Conservation (phyloP, 2,113 vertebrate genomes). For the Macheiramphus alcinus region DNA sequence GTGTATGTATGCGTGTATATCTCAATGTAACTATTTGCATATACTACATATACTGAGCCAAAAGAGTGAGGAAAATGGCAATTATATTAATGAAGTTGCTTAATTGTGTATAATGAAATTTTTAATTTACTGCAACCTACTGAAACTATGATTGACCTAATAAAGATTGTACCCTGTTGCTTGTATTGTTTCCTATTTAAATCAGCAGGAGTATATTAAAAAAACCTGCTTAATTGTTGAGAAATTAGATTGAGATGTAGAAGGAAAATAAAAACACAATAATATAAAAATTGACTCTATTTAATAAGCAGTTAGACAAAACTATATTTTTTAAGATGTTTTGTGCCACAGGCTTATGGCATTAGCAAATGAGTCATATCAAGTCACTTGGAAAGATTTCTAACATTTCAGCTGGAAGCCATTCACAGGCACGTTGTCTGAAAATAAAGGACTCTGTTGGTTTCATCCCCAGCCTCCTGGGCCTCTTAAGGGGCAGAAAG, state of each 20-base stretch:
- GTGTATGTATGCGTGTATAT: not conserved
- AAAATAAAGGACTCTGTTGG: not conserved
- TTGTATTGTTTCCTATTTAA: conserved; percentile 67
- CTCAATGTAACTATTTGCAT: conserved; percentile 44
- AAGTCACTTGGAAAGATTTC: conserved; percentile 14
- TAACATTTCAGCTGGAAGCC: conserved; percentile 26
- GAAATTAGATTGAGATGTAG: conserved; percentile 52
- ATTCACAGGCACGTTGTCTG: not conserved
- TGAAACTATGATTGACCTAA: conserved; percentile 66
- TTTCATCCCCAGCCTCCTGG: not conserved
- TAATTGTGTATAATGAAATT: conserved; percentile 64
- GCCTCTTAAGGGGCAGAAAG: not conserved
- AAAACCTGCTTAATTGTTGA: conserved; percentile 62
- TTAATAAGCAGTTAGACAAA: conserved; percentile 61
- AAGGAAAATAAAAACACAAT: conserved; percentile 49
- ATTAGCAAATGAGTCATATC: conserved; percentile 44
- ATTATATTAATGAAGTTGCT: conserved; percentile 61
- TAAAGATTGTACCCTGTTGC: conserved; percentile 59
- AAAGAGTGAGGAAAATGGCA: conserved; percentile 52
- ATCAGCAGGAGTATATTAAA: conserved; percentile 59
- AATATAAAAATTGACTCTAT: conserved; percentile 47
- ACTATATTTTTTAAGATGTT: conserved; percentile 21
- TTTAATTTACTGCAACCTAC: conserved; percentile 61
- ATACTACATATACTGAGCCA: not conserved
- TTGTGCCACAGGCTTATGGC: conserved; percentile 41